Evolutionary conservation across 2,888 invertebrate species (phyloP), one percentile per base, ranked within the genome.

Genomic region (Amaurobius ferox): DNA sequence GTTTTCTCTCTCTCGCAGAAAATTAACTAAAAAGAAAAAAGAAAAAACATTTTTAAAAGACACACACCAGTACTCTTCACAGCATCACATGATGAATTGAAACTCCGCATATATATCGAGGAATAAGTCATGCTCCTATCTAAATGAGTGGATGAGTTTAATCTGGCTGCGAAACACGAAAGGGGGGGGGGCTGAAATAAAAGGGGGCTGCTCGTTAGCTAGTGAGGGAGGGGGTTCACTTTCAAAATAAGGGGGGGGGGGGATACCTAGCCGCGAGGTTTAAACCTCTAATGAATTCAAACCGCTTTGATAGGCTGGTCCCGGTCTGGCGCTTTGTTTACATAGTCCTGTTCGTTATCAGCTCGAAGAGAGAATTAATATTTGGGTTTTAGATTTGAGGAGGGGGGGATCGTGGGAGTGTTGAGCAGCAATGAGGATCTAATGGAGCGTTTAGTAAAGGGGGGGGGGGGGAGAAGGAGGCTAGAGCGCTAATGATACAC

Each of bases 361-460:
- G 62, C n/a, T 35, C 19, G 80, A 70, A 66, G 68, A 26, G 74
- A 26, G 81, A 81, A 81, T 81, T 81, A 81, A 81, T 81, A 81
- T 81, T 81, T 81, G 76, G 81, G 76, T 81, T 81, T 81, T 76
- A 81, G 81, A 81, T 81, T 81, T 76, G 55, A 68, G 44, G 74
- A 55, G 76, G 40, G 39, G 72, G 13, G 28, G 55, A 19, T n/a
- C n/a, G n/a, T n/a, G 66, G 13, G 73, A 16, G 62, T 13, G 39
- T 39, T 48, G 32, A 26, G 26, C 66, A 19, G 70, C 61, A 80
- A 74, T 76, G 81, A 68, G 64, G 40, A 44, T 74, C 76, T 81
- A 81, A 81, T 81, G 81, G 81, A 70, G 70, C 81, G 70, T 81
- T 76, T 80, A 64, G 35, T 29, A 64, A 19, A 16, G 29, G 62